Evolutionary conservation across 1,140 invertebrate genomes (phyloP), one percentile per base, ranked within the genome.

Genomic region (Atopsyche davidsoni): DNA sequence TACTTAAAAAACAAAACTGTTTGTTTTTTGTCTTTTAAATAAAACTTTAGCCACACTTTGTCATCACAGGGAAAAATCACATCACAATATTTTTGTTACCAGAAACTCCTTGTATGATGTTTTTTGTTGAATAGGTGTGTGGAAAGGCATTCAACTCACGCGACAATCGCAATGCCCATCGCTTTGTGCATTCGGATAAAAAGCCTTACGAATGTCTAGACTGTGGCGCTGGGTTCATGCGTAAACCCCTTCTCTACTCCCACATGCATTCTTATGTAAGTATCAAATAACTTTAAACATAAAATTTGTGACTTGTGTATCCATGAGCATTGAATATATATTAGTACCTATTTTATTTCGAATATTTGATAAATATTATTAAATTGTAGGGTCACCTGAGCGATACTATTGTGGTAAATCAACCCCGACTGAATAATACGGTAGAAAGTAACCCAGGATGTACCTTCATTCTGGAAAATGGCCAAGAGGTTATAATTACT

Each of bases 131-230:
- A n/a, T 57, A 81, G 79, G 80, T 88, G 13, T 92, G 89, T 64
- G 85, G 85, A n/a, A 90, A 90, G 64, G 77, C 81, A 17, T 91
- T 92, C 63, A 87, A 85, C 57, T 86, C 85, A 23, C 75, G 85
- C 35, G 89, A 91, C 67, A 91, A 91, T 64, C 75, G 87, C 44
- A 89, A 91, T 72, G 84, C 86, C 9, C 87, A 91, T 64, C 75
- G 86, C 34, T 89, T 88, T 66, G 82, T 89, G 31, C 88, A 92
- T 64, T 88, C 85, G 51, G 83, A 89, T 58, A 86, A 89, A 62
- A 91, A 91, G 59, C 87, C 87, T 0, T 92, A 89, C 61, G 86
- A 89, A 64, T 92, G 89, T 66, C 64, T 83, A 19, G 79, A 85
- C 2, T 92, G 89, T 61, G 85, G 85, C 2, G 77, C 80, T 56